A percentile compares a stretch with the other conserved stretches of the same genome.
Conservation (phyloP, 2,113 vertebrate species). For the Leucosticte australis region DNA sequence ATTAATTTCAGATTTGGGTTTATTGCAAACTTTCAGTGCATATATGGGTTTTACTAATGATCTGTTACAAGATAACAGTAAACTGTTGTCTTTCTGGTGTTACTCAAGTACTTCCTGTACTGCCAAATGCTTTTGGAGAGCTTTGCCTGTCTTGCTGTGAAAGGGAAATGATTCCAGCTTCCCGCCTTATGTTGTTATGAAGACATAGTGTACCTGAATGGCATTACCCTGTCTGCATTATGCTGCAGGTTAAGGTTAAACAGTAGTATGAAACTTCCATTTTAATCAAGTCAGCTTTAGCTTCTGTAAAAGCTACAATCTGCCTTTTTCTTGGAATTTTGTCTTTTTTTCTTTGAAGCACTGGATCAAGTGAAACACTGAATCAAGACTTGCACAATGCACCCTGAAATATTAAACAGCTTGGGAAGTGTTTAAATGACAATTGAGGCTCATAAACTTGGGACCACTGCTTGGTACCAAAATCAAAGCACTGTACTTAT, state of each 20-base stretch:
- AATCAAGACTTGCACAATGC: neutral
- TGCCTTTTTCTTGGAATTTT: neutral
- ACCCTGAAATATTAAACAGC: neutral
- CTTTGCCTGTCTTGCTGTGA: neutral
- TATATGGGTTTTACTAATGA: neutral
- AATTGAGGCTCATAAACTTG: neutral
- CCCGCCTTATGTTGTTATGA: neutral
- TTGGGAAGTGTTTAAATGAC: neutral
- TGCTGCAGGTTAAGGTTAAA: neutral
- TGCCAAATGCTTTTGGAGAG: constrained; percentile 3
- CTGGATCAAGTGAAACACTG: neutral
- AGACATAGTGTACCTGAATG: neutral
- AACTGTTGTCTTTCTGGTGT: neutral
- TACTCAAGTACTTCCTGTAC: neutral
- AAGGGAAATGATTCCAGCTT: constrained; percentile 9
- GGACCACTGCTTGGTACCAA: neutral
- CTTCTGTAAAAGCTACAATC: neutral
- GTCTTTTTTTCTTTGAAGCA: neutral
- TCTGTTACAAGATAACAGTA: neutral
- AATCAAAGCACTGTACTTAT: neutral
- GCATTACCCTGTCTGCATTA: neutral
- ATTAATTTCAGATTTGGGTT: neutral
- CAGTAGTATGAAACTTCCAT: neutral
- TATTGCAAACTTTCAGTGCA: neutral
- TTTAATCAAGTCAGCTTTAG: neutral